Conservation (phyloP, 2,113 vertebrate genomes). For the Cairina moschata region DNA sequence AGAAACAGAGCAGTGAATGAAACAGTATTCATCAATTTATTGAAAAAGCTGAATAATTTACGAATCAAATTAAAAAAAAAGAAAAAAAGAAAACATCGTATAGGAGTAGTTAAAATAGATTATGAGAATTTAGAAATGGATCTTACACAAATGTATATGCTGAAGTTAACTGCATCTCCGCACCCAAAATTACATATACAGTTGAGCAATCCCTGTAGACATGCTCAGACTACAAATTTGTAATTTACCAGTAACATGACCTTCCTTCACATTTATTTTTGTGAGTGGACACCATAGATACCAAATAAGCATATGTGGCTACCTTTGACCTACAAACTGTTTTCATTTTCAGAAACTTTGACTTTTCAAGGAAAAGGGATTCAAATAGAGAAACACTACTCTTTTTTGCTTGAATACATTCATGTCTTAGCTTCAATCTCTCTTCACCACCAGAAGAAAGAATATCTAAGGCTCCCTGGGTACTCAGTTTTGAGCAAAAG, state of each 20-base stretch:
- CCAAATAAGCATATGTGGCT: not conserved
- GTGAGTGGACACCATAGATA: not conserved
- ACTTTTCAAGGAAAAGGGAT: not conserved
- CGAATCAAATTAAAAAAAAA: not conserved
- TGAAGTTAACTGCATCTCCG: not conserved
- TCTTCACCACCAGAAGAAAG: not conserved
- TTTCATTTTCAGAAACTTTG: not conserved
- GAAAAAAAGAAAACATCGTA: not conserved
- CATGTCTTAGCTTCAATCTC: not conserved
- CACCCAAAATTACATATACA: not conserved
- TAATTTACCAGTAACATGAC: not conserved
- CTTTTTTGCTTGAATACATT: not conserved
- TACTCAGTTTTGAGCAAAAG: not conserved
- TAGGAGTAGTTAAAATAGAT: not conserved
- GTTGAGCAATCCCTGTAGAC: not conserved
- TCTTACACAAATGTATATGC: not conserved
- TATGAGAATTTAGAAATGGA: not conserved
- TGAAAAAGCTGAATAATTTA: not conserved
- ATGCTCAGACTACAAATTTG: not conserved
- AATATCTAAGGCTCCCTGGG: not conserved
- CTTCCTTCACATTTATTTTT: not conserved
- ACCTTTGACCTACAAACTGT: not conserved
- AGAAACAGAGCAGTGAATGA: not conserved
- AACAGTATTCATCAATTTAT: not conserved
- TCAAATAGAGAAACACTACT: not conserved